Percentiles rank a stretch among this genome's conserved stretches.
These are phyloP conservation scores for Dallia pectoralis DNA, from an alignment of 2,797 vertebrate species.

Conservation along the genomic window DNA sequence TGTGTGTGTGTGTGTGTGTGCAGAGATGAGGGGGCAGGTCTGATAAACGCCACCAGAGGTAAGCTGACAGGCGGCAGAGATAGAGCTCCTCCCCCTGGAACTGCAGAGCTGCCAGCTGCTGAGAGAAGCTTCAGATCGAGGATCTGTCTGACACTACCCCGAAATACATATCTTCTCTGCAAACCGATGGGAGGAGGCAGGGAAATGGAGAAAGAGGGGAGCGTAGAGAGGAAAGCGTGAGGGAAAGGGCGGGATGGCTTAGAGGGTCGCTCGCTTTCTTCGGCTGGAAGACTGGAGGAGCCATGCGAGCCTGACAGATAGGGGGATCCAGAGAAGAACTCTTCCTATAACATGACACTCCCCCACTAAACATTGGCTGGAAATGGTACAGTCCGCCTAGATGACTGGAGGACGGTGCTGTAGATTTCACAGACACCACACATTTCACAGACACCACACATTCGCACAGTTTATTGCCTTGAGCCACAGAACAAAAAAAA, in stretches of 20 bases:
- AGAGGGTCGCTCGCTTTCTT: slow-evolving; percentile 73
- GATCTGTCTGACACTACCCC: slow-evolving; percentile 48
- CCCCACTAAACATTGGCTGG: slow-evolving; percentile 54
- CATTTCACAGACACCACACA: slow-evolving; percentile 21
- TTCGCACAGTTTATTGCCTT: neutral
- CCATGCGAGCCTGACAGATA: slow-evolving; percentile 58
- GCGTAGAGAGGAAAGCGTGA: slow-evolving; percentile 30
- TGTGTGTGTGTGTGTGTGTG: slow-evolving; percentile 23
- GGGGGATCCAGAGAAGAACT: slow-evolving; percentile 43
- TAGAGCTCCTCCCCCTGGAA: slow-evolving; percentile 38
- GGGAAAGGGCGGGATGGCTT: slow-evolving; percentile 54
- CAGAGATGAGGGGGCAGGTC: slow-evolving; percentile 39
- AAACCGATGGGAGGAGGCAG: slow-evolving; percentile 33
- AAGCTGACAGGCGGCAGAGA: slow-evolving; percentile 23
- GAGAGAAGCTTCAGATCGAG: slow-evolving; percentile 60
- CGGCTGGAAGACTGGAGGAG: slow-evolving; percentile 66
- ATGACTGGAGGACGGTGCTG: slow-evolving; percentile 61
- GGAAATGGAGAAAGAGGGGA: slow-evolving; percentile 64
- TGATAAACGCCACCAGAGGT: slow-evolving; percentile 54
- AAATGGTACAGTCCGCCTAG: slow-evolving; percentile 81
- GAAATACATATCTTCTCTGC: slow-evolving; percentile 34
- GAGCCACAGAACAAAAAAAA: slow-evolving; percentile 5
- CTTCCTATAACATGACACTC: slow-evolving; percentile 55
- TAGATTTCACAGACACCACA: slow-evolving; percentile 57
- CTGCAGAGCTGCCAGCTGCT: slow-evolving; percentile 57